Conservation (phyloP, 2,888 invertebrate genomes). For the Tipula lateralis region DNA sequence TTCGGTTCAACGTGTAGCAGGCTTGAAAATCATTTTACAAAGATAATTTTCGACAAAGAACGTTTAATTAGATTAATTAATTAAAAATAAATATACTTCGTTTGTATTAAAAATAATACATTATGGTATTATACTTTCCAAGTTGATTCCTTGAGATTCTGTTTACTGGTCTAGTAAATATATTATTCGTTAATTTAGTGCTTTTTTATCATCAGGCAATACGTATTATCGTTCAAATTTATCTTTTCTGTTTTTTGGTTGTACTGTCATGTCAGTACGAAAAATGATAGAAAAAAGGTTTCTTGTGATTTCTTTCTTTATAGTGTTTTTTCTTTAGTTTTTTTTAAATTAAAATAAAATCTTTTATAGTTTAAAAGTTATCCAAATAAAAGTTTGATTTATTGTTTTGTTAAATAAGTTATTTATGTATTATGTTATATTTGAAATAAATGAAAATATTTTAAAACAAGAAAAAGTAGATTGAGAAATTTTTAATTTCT, state of each 20-base stretch:
- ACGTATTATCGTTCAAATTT: neutral
- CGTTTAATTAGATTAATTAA: too few species aligned
- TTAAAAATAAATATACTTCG: too few species aligned
- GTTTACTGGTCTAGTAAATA: neutral
- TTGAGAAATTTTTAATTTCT: neutral
- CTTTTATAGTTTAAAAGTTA: neutral
- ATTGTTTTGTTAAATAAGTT: neutral
- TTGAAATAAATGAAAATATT: neutral
- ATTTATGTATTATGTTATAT: neutral
- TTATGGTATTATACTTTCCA: neutral
- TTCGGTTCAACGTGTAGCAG: too few species aligned
- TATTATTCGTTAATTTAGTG: neutral
- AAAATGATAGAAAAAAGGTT: neutral
- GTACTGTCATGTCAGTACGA: slow-evolving; percentile 19
- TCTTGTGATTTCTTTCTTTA: neutral
- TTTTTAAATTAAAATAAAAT: slow-evolving; percentile 1
- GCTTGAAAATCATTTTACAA: too few species aligned
- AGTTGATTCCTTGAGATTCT: neutral
- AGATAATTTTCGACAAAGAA: too few species aligned
- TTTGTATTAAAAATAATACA: too few species aligned
- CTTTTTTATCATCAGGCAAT: neutral
- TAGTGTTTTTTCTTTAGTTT: neutral
- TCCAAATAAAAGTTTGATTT: neutral
- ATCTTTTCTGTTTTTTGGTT: neutral
- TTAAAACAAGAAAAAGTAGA: neutral